Conservation (phyloP, 2,797 vertebrate genomes). For the Halcyon badia region DNA sequence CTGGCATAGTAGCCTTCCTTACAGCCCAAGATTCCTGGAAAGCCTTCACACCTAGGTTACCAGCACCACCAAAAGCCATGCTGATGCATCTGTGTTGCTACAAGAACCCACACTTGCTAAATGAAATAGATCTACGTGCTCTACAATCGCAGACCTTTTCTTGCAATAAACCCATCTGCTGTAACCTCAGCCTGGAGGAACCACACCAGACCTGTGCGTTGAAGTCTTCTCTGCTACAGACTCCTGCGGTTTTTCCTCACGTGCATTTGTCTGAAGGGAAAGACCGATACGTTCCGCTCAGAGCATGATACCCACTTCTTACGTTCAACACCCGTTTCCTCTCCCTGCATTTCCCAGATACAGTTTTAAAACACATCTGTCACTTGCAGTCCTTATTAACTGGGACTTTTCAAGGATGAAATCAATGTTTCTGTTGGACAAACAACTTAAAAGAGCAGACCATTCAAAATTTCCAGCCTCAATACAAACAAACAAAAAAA, state of each 20-base stretch:
- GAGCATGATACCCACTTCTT: not conserved
- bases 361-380: not conserved
- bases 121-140: not conserved
- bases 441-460: not conserved
- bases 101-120: not conserved
- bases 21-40: not conserved
- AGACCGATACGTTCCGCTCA: not conserved
- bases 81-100: not conserved
- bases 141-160: not conserved
- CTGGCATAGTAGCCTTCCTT: not conserved
- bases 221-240: not conserved
- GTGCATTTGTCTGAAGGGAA: not conserved
- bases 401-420: not conserved
- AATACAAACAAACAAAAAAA: not conserved
- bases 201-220: not conserved
- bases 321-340: not conserved
- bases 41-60: rapidly evolving
- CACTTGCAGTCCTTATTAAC: not conserved
- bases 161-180: not conserved
- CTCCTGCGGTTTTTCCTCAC: not conserved
- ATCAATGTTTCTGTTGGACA: not conserved
- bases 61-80: not conserved
- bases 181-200: not conserved
- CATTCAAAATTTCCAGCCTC: not conserved
- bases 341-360: not conserved